Evolutionary conservation across 2,797 vertebrate genomes (phyloP).

Genomic region (Phyllotis vaccarum): DNA sequence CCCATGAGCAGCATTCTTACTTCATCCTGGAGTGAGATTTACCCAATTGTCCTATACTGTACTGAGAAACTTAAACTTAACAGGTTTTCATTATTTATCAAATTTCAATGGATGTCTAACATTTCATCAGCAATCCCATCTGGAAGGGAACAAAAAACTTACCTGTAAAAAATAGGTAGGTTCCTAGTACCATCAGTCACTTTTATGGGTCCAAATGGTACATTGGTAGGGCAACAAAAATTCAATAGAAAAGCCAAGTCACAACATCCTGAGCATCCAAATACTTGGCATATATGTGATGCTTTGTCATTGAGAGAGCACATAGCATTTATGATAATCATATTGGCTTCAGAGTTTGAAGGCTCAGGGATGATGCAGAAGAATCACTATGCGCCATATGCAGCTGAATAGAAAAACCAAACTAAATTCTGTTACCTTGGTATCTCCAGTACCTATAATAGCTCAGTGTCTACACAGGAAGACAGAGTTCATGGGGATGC

Average conservation of each 20-base stretch:
- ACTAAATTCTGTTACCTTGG: neutral
- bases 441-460: neutral
- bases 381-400: neutral
- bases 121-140: neutral
- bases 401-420: neutral
- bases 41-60: neutral
- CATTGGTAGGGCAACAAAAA: neutral
- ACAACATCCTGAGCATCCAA: constrained; percentile 14
- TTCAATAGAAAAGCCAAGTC: neutral
- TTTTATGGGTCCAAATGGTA: constrained; percentile 48
- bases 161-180: neutral
- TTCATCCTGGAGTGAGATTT: neutral
- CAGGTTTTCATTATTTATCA: neutral
- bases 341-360: neutral
- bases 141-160: neutral
- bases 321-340: neutral
- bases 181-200: neutral
- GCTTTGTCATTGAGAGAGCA: neutral
- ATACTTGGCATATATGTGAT: constrained; percentile 13
- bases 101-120: neutral
- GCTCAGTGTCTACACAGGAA: constrained; percentile 4
- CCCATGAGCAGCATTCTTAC: neutral
- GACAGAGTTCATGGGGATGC: neutral
- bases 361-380: neutral
- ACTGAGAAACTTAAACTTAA: neutral